Evolutionary conservation across 1,140 invertebrate species (phyloP), one percentile per base, ranked within the genome.

Genomic region (Asbolus verrucosus): DNA sequence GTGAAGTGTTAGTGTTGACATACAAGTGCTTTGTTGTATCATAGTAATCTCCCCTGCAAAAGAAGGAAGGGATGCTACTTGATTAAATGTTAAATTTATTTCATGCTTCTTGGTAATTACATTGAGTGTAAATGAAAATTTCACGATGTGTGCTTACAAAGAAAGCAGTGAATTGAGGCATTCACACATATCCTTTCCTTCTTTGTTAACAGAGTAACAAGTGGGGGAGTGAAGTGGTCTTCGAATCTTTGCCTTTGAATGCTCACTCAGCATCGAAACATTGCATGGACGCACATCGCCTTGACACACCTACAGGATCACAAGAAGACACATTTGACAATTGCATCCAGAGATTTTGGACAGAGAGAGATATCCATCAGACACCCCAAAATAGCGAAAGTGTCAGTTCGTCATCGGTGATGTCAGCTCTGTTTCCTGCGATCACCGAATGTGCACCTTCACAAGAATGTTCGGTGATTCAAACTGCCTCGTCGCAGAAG

Each of bases 181-280:
- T 77, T 74, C 82, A 83, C 81, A 85, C 82, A 84, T 83, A 84
- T 87, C 86, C 85, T 87, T 87, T 87, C 85, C 85, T 87, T 87
- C 84, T 78, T 75, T 89, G 87, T 89, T 88, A 86, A 87, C 87
- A 89, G 87, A 88, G 81, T 78, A 82, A 78, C 81, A 80, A 76
- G 76, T 80, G 78, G 79, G 79, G 79, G 77, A 81, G 79, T 59
- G 73, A 69, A 30, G 39, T 67, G 39, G 50, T 39, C 38, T 14
- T 67, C 15, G 65, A 71, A 71, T 13, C 30, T 11, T 65, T 65
- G 18, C 62, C 62, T 30, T 24, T 39, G 65, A 14, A 21, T 11
- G 24, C 15, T 4, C 72, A 74, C 59, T 67, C 65, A 6, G 69
- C 67, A 3, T 69, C 73, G 54, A 68, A 71, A 9, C 73, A 73